Evolutionary conservation across 1,140 invertebrate genomes (phyloP).

Genomic region (Heliconius nattereri): DNA sequence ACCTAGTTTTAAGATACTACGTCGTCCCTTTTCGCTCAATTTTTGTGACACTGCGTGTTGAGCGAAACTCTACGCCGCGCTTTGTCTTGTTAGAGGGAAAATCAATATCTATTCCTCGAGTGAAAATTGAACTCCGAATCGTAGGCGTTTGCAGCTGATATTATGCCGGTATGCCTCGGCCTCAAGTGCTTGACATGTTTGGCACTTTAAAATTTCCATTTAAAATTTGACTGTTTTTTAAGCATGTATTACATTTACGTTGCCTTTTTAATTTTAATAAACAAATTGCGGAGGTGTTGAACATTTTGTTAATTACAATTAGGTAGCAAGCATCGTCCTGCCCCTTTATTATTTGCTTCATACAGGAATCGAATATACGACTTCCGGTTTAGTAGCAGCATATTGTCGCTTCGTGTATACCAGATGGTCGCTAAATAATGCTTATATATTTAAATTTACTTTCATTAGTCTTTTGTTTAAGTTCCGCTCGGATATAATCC

Average conservation of each 20-base stretch:
- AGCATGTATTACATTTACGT: too few species aligned
- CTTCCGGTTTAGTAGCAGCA: background rate
- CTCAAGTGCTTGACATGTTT: background rate
- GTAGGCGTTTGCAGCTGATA: background rate
- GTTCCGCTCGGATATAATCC: background rate
- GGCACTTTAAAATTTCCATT: too few species aligned
- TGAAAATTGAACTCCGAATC: background rate
- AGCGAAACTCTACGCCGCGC: background rate
- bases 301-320: background rate
- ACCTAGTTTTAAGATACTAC: too few species aligned
- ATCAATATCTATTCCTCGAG: background rate
- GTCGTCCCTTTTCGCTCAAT: too few species aligned
- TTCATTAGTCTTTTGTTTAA: background rate
- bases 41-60: too few species aligned
- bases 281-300: too few species aligned
- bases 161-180: too few species aligned
- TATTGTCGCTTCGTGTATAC: background rate
- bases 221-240: too few species aligned
- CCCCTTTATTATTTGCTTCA: background rate
- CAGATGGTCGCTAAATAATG: constrained; percentile 3
- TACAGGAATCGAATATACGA: background rate
- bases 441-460: constrained; percentile 6
- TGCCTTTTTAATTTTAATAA: too few species aligned
- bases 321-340: background rate
- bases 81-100: background rate